Base-by-base conservation (phyloP, 2,797 vertebrate genomes). In the Borostomias antarcticus region DNA sequence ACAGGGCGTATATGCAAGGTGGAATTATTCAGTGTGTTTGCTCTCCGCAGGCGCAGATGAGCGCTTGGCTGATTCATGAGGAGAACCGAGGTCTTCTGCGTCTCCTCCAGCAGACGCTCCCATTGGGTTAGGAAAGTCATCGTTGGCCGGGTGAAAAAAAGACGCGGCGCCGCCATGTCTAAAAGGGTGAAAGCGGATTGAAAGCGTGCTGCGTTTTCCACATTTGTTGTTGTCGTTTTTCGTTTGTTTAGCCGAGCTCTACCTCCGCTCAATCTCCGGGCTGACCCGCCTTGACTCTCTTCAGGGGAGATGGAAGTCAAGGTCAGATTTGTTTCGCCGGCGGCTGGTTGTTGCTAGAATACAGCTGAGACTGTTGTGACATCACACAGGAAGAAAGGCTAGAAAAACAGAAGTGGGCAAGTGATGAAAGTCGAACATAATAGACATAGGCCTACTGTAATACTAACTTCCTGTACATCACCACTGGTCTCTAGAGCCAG, bases 1-100 rank as follows among this genome's bases (percentile, higher is more conserved):
- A n/a, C 4, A 9, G 21, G 4, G 21, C 25, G 47, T 7, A 9
- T 15, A 32, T 25, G 67, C 30, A 50, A 2, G 0, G 29, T 58
- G 28, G 33, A 84, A 81, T 87, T 82, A 85, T 88, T 85, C 82
- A 79, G 68, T 74, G 77, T 79, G 65, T 81, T 79, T 74, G 58
- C 64, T 29, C 66, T 72, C 57, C 21, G 47, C 64, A 32, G 26
- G 33, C 48, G 64, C 56, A 62, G 52, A 37, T 19, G 21, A 66
- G 66, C 76, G 64, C 61, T 74, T 1, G 62, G 66, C 51, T 79
- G 64, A 83, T 82, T 82, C 58, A 74, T 65, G 76, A 68, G 66
- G 61, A 77, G 64, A 63, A 67, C 48, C 37, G 32, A 66, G 80
- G 75, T 86, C 78, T 70, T 64, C 58, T 70, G 56, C 79, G 57